Evolutionary conservation across 2,113 vertebrate genomes (phyloP).

Genomic region (Sapayoa aenigma): DNA sequence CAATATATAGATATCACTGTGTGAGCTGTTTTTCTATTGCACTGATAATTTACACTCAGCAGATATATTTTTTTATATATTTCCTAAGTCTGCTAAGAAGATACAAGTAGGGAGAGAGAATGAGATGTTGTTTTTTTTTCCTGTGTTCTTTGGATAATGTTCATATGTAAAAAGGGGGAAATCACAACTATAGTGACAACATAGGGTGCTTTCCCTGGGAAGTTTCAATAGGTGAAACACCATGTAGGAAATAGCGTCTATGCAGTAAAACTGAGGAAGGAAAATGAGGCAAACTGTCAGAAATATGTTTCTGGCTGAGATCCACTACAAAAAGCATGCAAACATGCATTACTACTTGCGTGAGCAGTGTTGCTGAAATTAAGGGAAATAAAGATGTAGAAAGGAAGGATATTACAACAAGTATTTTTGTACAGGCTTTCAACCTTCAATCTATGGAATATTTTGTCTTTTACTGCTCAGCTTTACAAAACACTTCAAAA

Average conservation of each 20-base stretch:
- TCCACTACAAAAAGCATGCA: background rate
- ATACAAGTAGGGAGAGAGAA: background rate
- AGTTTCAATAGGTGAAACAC: background rate
- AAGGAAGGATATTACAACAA: background rate
- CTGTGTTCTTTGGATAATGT: background rate
- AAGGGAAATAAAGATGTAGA: background rate
- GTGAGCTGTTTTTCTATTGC: background rate
- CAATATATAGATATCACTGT: fast-evolving
- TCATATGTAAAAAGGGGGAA: background rate
- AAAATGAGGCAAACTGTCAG: background rate
- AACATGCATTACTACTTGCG: background rate
- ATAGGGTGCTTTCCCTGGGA: background rate
- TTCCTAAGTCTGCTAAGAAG: background rate
- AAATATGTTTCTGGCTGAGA: background rate
- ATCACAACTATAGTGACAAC: background rate
- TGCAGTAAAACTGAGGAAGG: background rate
- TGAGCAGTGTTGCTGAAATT: background rate
- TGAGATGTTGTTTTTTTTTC: background rate
- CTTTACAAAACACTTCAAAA: constrained; percentile 6
- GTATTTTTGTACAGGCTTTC: background rate
- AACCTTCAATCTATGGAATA: background rate
- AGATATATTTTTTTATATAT: background rate
- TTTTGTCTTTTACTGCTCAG: background rate
- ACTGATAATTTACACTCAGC: background rate
- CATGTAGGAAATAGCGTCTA: background rate